Conservation (phyloP, 2,113 vertebrate species). For the Oophaga pumilio region DNA sequence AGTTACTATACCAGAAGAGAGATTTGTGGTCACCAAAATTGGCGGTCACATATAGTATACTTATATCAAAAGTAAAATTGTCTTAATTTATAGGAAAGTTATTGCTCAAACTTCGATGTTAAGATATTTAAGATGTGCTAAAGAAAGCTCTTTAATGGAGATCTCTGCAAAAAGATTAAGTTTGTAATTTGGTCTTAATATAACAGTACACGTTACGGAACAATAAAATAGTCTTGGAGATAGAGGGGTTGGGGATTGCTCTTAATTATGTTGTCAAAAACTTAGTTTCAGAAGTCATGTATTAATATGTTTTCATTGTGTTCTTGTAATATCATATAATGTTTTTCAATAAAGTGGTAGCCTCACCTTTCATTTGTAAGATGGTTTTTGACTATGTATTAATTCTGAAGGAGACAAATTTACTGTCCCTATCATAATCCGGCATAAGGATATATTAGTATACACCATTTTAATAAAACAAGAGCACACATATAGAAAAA, state of each 20-base stretch:
- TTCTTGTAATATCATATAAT: neutral
- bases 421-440: neutral
- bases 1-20: too few relatives aligned
- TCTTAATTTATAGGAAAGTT: neutral
- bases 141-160: neutral
- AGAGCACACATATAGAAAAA: neutral
- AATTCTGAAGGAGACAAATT: neutral
- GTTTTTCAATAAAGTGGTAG: neutral
- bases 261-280: neutral
- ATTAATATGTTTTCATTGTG: neutral
- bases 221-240: neutral
- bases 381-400: neutral
- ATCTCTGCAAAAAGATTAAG: neutral
- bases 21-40: too few relatives aligned
- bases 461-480: neutral
- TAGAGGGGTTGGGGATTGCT: neutral
- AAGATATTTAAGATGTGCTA: neutral
- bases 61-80: neutral
- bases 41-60: neutral
- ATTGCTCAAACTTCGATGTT: neutral
- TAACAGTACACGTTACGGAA: neutral
- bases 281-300: neutral
- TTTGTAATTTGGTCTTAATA: neutral
- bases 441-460: neutral
- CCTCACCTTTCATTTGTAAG: neutral